Evolutionary conservation across 2,797 vertebrate genomes (phyloP), one percentile per base, ranked within the genome.

Genomic region (Bradypodion pumilum): DNA sequence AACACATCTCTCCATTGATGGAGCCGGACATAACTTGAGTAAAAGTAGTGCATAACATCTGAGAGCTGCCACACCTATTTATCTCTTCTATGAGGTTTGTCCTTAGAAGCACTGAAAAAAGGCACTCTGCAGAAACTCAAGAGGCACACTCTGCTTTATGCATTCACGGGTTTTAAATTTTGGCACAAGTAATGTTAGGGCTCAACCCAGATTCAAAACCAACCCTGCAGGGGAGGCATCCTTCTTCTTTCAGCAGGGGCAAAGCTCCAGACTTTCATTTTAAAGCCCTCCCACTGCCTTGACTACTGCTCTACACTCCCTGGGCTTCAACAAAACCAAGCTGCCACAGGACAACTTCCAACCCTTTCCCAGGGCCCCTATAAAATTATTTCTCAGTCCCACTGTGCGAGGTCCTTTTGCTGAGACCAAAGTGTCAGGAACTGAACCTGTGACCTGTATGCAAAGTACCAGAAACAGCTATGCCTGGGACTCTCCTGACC

Each of bases 141-240:
- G 49, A 82, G 72, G 44, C 60, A 82, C 2, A 5, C 69, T 68
- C 81, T 76, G 73, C 70, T 82, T 82, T 37, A 49, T 63, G 63
- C 42, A 69, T 69, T 76, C 29, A 40, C 6, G 7, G 65, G 37
- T 25, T 13, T 44, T 74, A 77, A 83, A 56, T 29, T 76, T 83
- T 83, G 82, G 76, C 76, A 95, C 95, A 94, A 95, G 92, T 89
- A 92, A 49, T 63, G 23, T 35, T 59, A 72, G 32, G 46, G 44
- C 44, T 74, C 72, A 72, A 46, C 62, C 69, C 68, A 42, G 29
- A 74, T 52, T 73, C 32, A 65, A 49, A 73, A 79, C 12, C 25
- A 73, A 42, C 10, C 27, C 16, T 46, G 44, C 19, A 65, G 44
- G 42, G 78, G 32, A 65, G 56, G 44, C 65, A 42, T 25, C 63